These are phyloP conservation scores for Plemyria rubiginata DNA, from an alignment of 2,888 invertebrate species.

Conservation along the genomic window DNA sequence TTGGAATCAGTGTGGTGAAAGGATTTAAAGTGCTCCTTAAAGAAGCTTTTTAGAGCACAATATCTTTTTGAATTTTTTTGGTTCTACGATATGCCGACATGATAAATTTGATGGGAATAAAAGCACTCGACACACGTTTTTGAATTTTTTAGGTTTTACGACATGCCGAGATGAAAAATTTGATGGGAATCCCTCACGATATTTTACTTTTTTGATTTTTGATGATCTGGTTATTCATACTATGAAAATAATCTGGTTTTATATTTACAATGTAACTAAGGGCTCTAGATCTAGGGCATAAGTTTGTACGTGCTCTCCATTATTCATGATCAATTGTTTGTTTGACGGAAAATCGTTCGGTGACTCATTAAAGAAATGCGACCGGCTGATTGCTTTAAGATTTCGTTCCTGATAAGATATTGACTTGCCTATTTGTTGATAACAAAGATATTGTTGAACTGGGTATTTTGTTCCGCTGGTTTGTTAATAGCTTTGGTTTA, in stretches of 20 bases:
- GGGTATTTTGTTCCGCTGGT: slow-evolving; percentile 20
- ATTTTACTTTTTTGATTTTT: background rate
- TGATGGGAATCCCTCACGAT: too few relatives aligned
- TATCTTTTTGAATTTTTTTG: too few relatives aligned
- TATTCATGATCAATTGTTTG: slow-evolving; percentile 76
- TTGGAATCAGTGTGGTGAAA: too few relatives aligned
- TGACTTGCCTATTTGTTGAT: slow-evolving; percentile 20
- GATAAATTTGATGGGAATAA: too few relatives aligned
- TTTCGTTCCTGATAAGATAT: slow-evolving; percentile 36
- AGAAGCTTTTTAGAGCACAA: too few relatives aligned
- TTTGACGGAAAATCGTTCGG: slow-evolving; percentile 78
- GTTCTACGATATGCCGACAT: too few relatives aligned
- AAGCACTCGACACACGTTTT: too few relatives aligned
- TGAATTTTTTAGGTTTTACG: too few relatives aligned
- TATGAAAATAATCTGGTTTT: slow-evolving; percentile 18
- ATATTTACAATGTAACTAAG: slow-evolving; percentile 36
- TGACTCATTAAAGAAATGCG: slow-evolving; percentile 80
- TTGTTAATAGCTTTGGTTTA: slow-evolving; percentile 1
- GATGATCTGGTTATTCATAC: background rate
- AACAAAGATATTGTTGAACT: slow-evolving; percentile 33
- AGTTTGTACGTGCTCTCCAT: slow-evolving; percentile 65
- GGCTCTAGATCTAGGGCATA: slow-evolving; percentile 67
- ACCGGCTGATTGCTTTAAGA: slow-evolving; percentile 45
- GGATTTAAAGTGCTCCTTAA: too few relatives aligned
- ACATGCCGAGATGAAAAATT: too few relatives aligned